Evolutionary conservation across 2,797 vertebrate genomes (phyloP), one percentile per base, ranked within the genome.

Genomic region (Ibycter americanus): DNA sequence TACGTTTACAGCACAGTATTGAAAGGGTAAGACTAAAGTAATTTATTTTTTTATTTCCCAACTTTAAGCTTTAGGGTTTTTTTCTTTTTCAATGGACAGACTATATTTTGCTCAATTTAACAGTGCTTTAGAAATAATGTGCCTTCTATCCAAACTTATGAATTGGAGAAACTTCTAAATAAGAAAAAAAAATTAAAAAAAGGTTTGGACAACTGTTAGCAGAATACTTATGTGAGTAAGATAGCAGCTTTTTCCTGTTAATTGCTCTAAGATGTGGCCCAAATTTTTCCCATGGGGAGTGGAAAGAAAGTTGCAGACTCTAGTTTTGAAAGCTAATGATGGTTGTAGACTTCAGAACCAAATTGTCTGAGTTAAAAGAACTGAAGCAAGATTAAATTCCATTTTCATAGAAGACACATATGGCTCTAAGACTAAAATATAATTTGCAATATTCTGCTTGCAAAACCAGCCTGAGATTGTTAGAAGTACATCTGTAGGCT

Each of bases 1-100:
- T 99, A 3, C 98, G 99, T 70, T 98, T 99, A 54, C 99, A 99
- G 68, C 99, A 99, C 98, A 99, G 99, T 98, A 99, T 99, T 56
- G 99, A 99, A 98, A 98, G 99, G 98, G 99, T 99, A 97, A 96
- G 98, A 76, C 26, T 55, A 31, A 51, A 68, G 22, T 67, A 36
- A 72, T 56, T 42, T 21, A 7, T 22, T 76, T 61, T 44, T n/a
- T 77, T 67, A 42, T 90, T 73, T 87, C 17, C 9, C 23, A 15
- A 9, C 31, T 74, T 56, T 12, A 63, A 86, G 21, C 42, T 74
- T 73, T 44, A 40, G 13, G 10, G 3, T 1, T 6, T 73, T 80
- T 82, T 62, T 29, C 8, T 27, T 79, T 88, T 82, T 81, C 49
- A 78, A 0, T 34, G 11, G n/a, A n/a, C 16, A 78, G 36, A 40